Evolutionary conservation across 1,140 invertebrate species (phyloP).

Genomic region (Macrobrachium nipponense): DNA sequence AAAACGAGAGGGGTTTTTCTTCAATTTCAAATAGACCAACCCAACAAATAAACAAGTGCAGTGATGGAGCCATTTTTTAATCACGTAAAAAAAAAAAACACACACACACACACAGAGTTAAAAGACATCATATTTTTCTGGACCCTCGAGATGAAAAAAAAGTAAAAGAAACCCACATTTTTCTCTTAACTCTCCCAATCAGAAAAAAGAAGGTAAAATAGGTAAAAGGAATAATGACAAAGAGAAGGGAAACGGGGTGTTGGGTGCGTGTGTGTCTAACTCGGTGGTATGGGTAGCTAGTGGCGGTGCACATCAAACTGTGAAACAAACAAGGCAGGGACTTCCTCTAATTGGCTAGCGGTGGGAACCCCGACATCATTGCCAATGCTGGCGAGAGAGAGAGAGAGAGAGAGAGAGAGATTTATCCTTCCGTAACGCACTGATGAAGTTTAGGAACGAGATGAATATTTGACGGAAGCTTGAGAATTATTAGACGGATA

Average conservation of each 20-base stretch:
- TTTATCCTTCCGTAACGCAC: background rate
- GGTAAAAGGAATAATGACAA: background rate
- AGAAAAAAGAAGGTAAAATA: background rate
- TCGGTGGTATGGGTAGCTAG: constrained; percentile 4
- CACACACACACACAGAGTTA: too few relatives aligned
- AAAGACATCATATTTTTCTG: too few relatives aligned
- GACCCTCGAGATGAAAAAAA: too few relatives aligned
- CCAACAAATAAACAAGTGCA: too few relatives aligned
- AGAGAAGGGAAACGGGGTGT: background rate
- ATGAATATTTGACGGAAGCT: background rate
- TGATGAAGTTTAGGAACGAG: background rate
- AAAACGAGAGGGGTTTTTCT: too few relatives aligned
- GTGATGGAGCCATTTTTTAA: too few relatives aligned
- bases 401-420: constrained; percentile 5
- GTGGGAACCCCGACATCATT: too few relatives aligned
- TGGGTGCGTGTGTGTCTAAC: too few relatives aligned
- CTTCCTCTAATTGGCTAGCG: constrained; percentile 28
- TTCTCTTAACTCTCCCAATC: background rate
- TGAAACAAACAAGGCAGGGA: constrained; percentile 31
- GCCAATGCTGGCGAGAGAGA: background rate
- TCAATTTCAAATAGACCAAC: too few relatives aligned
- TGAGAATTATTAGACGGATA: too few relatives aligned
- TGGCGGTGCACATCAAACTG: constrained; percentile 32
- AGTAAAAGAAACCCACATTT: too few relatives aligned
- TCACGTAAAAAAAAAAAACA: too few relatives aligned